Evolutionary conservation across 37 sponge, comb jelly and placozoan species (phyloP), one percentile per base, ranked within the genome.

Genomic region (Lycopodina hypogea): DNA sequence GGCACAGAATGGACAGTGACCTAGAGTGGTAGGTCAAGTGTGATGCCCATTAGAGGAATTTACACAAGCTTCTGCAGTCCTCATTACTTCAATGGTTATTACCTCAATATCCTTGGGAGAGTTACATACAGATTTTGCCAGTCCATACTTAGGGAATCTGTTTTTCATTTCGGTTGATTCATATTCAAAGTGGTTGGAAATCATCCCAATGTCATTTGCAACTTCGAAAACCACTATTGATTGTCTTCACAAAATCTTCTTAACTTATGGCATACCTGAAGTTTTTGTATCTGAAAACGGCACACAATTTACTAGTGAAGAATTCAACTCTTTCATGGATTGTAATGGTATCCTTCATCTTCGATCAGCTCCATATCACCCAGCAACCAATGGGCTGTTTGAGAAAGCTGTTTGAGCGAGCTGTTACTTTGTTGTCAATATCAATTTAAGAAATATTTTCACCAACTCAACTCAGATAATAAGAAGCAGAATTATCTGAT

Each of bases 261-360:
- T 56, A 30, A 80, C 58, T 12, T 72, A 81, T 34, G 81, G 73
- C 21, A 40, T 81, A 23, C 81, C 81, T 35, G 62, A 81, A 38
- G 30, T 72, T 14, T 42, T 70, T 9, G n/a, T 63, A 57, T 34
- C 81, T 1, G 81, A 81, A 51, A 81, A 81, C 59, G 73, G 73
- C 19, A 56, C 72, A 0, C 40, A 36, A 62, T 71, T 81, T 19
- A 81, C 81, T 17, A 72, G 73, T 63, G 63, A 32, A 11, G 65
- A 63, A 21, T 77, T 81, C 64, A 32, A 57, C 36, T 12, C 23
- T 14, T 71, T 71, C 39, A 48, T 45, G 50, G 28, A 48, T n/a
- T 21, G 51, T 42, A 71, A 71, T 71, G 72, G 52, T 18, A 50
- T 76, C 61, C 33, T 39, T 36, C 77, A 26, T 59, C 28, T 17